Conservation (phyloP, 1,140 invertebrate species). For the Pseudomyrmex concolor region DNA sequence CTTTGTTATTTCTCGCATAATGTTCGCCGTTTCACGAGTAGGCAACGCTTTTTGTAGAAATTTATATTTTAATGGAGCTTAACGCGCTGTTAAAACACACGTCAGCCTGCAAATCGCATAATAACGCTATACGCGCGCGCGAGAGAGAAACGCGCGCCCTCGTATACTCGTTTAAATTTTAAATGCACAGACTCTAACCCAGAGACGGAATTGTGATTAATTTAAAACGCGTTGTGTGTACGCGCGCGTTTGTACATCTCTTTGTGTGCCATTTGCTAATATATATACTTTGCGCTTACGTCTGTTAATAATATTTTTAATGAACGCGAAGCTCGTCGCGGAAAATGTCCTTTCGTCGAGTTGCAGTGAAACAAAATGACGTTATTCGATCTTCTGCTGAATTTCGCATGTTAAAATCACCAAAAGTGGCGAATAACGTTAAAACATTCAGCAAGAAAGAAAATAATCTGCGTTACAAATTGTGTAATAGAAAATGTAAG, state of each 20-base stretch:
- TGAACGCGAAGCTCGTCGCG: not conserved
- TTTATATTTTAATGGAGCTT: conserved; percentile 52
- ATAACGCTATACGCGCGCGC: not conserved
- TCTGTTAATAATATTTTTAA: conserved; percentile 34
- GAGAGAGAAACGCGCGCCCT: not conserved
- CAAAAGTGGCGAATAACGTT: not conserved
- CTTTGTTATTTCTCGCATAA: conserved; percentile 22
- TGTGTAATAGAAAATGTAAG: no score
- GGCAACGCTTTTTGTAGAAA: conserved; percentile 30
- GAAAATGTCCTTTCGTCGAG: not conserved
- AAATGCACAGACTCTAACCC: not conserved
- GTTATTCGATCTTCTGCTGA: conserved; percentile 9
- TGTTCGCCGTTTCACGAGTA: not conserved
- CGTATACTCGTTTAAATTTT: conserved; percentile 21
- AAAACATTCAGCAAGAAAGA: conserved; percentile 12
- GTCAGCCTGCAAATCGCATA: conserved; percentile 20
- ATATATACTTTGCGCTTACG: not conserved
- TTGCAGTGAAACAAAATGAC: not conserved
- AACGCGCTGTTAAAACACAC: not conserved
- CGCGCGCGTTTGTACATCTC: not conserved
- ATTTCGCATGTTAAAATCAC: conserved; percentile 6
- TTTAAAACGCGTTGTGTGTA: not conserved
- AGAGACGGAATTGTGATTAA: conserved; percentile 24
- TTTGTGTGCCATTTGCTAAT: not conserved
- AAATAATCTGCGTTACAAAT: conserved; percentile 27